Conservation (phyloP, 2,888 invertebrate genomes). For the Limnephilus auricula region DNA sequence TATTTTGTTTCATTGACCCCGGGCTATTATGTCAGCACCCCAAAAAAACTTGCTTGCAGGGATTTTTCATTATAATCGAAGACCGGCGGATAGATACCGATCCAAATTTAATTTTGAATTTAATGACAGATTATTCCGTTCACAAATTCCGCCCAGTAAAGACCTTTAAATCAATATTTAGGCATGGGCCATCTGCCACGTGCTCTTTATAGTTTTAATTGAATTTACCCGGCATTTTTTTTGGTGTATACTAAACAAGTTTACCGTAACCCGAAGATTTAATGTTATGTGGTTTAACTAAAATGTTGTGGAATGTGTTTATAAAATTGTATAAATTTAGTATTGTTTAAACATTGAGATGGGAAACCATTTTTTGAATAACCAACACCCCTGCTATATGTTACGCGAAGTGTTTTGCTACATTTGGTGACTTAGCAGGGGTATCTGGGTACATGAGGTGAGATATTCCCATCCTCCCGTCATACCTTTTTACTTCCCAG, state of each 20-base stretch:
- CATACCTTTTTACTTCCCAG: too few relatives aligned
- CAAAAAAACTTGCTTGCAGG: not conserved
- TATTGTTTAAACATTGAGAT: too few relatives aligned
- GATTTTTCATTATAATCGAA: constrained; percentile 31
- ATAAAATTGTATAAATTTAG: not conserved
- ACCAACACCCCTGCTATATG: too few relatives aligned
- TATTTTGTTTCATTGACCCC: not conserved
- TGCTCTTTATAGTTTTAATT: not conserved
- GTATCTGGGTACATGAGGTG: too few relatives aligned
- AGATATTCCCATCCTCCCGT: too few relatives aligned
- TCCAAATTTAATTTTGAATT: constrained; percentile 39
- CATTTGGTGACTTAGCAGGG: too few relatives aligned
- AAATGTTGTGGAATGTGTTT: not conserved
- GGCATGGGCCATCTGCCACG: not conserved
- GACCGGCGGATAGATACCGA: not conserved
- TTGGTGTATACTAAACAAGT: not conserved
- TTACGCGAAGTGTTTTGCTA: too few relatives aligned
- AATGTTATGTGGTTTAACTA: not conserved
- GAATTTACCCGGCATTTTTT: not conserved
- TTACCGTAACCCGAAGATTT: not conserved
- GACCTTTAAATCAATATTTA: constrained; percentile 35
- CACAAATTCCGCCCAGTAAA: constrained; percentile 8
- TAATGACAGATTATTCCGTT: constrained; percentile 28
- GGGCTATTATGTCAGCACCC: not conserved
- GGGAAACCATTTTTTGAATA: too few relatives aligned